phyloP scores from a whole-genome alignment of 2,113 vertebrate species.

The Arenaria interpres region DNA sequence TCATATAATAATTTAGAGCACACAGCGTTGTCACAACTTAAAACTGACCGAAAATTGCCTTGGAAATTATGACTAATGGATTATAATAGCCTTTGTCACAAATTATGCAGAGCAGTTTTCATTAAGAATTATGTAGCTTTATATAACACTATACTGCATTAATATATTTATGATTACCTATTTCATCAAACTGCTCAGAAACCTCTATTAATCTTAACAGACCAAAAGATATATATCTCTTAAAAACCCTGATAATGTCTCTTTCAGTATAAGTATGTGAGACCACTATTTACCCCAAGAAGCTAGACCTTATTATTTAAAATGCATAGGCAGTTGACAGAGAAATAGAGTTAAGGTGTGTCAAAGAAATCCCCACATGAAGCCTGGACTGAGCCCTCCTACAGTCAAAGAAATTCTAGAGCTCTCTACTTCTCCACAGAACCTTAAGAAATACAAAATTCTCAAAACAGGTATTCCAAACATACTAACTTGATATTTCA shows the following conservation, averaged over 20 bases:
- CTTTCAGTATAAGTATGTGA: accelerated
- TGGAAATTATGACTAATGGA: background rate
- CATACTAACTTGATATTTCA: background rate
- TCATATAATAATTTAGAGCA: background rate
- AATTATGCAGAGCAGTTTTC: background rate
- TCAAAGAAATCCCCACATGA: background rate
- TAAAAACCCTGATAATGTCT: background rate
- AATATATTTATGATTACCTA: background rate
- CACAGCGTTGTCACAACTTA: background rate
- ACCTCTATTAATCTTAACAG: background rate
- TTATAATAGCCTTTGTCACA: background rate
- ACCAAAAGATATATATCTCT: background rate
- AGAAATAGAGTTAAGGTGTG: background rate
- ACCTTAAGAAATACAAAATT: background rate
- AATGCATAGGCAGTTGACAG: background rate
- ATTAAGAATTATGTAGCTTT: background rate
- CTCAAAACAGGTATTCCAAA: background rate
- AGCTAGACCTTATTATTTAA: background rate
- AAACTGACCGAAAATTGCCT: background rate
- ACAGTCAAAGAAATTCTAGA: background rate
- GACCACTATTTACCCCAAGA: background rate
- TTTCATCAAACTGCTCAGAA: background rate
- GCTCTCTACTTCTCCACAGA: background rate
- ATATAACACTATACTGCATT: background rate
- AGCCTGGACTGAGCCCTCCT: background rate